Evolutionary conservation across 1,140 invertebrate species (phyloP).

Genomic region (Tyrophagus putrescentiae): DNA sequence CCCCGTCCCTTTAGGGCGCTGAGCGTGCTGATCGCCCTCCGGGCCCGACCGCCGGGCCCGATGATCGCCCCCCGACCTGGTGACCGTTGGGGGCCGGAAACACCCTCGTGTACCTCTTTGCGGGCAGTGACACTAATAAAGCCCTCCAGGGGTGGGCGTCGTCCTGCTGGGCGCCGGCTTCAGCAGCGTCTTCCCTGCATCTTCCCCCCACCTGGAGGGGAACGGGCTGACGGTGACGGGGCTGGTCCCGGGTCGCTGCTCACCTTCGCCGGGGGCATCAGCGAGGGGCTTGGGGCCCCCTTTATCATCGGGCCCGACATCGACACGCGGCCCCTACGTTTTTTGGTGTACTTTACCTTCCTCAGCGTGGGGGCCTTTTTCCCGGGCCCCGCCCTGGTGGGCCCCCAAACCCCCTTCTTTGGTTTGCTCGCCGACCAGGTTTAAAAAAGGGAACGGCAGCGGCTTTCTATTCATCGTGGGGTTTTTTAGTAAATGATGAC

Average conservation of each 20-base stretch:
- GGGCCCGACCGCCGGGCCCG: constrained; percentile 1
- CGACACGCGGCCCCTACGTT: not conserved
- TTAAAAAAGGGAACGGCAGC: no score
- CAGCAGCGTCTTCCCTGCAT: not conserved
- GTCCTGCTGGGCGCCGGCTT: constrained; percentile 17
- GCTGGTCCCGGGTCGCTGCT: constrained; percentile 19
- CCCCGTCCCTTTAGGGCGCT: constrained; percentile 14
- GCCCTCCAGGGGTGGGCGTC: not conserved
- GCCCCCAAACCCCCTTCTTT: no score
- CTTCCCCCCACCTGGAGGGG: constrained; percentile 13
- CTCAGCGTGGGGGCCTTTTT: no score
- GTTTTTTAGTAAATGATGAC: no score
- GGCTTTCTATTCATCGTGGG: no score
- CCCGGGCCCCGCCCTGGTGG: no score
- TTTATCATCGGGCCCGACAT: constrained; percentile 20
- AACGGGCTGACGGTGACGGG: constrained; percentile 17
- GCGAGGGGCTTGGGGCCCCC: not conserved
- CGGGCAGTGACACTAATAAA: not conserved
- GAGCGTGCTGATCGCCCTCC: constrained; percentile 14
- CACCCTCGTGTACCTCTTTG: not conserved
- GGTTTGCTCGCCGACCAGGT: no score
- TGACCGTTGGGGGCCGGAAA: not conserved
- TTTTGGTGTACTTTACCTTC: constrained; percentile 21
- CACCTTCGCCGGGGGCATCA: constrained; percentile 7
- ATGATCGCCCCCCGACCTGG: constrained; percentile 8